Percentiles rank a stretch among this genome's conserved stretches.
Evolutionary conservation across 2,888 invertebrate genomes (phyloP).

Genomic region (Mesorhabditis sp.): DNA sequence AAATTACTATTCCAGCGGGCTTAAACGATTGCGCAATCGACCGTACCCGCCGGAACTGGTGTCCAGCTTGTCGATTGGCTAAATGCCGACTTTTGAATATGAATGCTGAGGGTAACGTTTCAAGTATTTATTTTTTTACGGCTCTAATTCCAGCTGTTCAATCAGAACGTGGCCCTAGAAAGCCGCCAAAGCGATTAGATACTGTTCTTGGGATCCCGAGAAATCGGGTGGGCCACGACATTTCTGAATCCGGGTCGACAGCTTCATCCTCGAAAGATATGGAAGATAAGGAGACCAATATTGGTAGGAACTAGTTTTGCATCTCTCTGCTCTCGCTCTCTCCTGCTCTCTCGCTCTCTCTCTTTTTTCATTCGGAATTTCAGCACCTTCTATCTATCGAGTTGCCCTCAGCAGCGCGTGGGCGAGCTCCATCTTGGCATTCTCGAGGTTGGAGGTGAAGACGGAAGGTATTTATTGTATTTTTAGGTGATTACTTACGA

Average conservation of each 20-base stretch:
- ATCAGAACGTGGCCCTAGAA: conserved; percentile 74
- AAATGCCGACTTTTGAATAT: conserved; percentile 75
- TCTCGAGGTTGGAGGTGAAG: not conserved
- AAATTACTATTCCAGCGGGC: conserved; percentile 64
- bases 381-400: not conserved
- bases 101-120: conserved; percentile 70
- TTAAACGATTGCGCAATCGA: conserved; percentile 74
- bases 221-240: too few relatives aligned
- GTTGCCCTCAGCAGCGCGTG: not conserved
- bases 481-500: not conserved
- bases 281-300: too few relatives aligned
- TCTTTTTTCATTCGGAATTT: not conserved
- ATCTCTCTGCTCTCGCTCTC: too few relatives aligned
- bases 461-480: not conserved
- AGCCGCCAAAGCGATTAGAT: not conserved
- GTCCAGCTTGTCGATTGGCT: conserved; percentile 76
- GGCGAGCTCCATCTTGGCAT: not conserved
- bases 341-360: not conserved
- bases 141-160: conserved; percentile 70
- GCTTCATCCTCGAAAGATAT: too few relatives aligned
- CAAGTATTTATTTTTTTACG: not conserved
- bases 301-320: too few relatives aligned
- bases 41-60: conserved; percentile 81
- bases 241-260: too few relatives aligned
- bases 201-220: too few relatives aligned